Base-by-base conservation (phyloP, 1,140 invertebrate species). In the Apolygus lucorum region DNA sequence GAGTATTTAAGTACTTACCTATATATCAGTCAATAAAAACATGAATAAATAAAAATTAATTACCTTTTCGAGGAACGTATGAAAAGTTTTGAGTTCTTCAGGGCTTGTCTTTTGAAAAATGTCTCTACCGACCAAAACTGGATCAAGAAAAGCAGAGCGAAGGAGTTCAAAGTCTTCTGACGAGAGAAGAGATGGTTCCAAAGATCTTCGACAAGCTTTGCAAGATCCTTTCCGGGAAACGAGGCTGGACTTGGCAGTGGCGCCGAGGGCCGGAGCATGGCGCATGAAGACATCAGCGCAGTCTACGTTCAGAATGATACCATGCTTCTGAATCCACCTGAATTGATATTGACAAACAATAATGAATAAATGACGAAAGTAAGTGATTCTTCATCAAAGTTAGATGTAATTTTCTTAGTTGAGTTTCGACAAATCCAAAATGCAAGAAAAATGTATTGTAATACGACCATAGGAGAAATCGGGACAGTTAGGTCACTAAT, bases 101-200 rank as follows among this genome's bases (percentile, higher is more conserved):
- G 90, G 89, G 65, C 82, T 85, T 1, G 88, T 85, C 76, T 88
- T 88, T n/a, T 83, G 73, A 76, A 89, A 93, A 11, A 91, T 78
- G 80, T 92, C 84, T 13, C 82, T 81, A 1, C 86, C 84, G 64
- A 90, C 78, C 21, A 93, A 81, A 11, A 89, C 82, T 70, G 84
- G 84, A 27, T 87, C 77, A 26, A 88, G 78, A 69, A 92, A 82
- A 29, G 80, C 78, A 14, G 81, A 69, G 65, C 83, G 82, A 11
- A 94, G 77, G 59, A 77, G 69, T 2, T 80, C 68, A 78, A 89
- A 92, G 75, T 91, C 86, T 29, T 84, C 76, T 25, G 81, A 69
- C 1, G 79, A 81, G 22, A 92, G 73, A 52, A 79, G 73, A 62
- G 85, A 77, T 64, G 78, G 74, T 21, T 81, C 70, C 62, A 91